phyloP scores from a whole-genome alignment of 2,888 invertebrate genomes.

The Habroteleia sp. region DNA sequence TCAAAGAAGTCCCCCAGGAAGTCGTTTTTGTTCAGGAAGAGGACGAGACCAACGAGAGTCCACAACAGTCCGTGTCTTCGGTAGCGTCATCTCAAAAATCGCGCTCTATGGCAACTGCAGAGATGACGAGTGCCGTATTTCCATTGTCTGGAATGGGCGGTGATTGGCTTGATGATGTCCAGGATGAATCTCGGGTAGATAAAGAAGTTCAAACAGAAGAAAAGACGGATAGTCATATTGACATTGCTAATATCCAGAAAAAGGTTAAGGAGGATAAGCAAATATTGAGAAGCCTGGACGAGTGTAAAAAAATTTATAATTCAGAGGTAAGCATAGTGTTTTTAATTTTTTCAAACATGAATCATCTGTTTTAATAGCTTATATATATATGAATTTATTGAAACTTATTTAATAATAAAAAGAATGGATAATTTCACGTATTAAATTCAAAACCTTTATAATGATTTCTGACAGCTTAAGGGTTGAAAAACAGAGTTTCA shows the following conservation, averaged over 20 bases:
- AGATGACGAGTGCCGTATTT: constrained; percentile 69
- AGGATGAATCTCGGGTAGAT: constrained; percentile 77
- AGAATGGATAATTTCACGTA: too few relatives aligned
- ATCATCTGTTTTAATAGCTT: too few relatives aligned
- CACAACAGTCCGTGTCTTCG: constrained; percentile 19
- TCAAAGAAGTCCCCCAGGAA: constrained; percentile 69
- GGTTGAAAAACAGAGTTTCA: too few relatives aligned
- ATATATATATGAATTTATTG: too few relatives aligned
- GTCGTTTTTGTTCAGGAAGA: constrained; percentile 40
- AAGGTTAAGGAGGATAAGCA: constrained; percentile 18
- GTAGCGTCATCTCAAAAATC: constrained; percentile 17
- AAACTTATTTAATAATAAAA: too few relatives aligned
- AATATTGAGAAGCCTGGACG: constrained; percentile 82
- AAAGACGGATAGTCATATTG: constrained; percentile 64
- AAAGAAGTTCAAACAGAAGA: constrained; percentile 86
- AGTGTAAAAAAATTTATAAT: constrained; percentile 88
- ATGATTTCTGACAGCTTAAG: too few relatives aligned
- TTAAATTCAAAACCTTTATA: too few relatives aligned
- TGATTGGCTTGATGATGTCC: constrained; percentile 75
- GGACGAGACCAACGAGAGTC: constrained; percentile 30
- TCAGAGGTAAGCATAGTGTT: constrained; percentile 82
- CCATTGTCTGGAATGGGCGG: constrained; percentile 74
- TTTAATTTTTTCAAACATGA: constrained; percentile 6
- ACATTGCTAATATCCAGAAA: constrained; percentile 34
- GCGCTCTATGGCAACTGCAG: constrained; percentile 9